Conservation (phyloP, 2,113 vertebrate species). For the Neolamprologus caudopunctatus region DNA sequence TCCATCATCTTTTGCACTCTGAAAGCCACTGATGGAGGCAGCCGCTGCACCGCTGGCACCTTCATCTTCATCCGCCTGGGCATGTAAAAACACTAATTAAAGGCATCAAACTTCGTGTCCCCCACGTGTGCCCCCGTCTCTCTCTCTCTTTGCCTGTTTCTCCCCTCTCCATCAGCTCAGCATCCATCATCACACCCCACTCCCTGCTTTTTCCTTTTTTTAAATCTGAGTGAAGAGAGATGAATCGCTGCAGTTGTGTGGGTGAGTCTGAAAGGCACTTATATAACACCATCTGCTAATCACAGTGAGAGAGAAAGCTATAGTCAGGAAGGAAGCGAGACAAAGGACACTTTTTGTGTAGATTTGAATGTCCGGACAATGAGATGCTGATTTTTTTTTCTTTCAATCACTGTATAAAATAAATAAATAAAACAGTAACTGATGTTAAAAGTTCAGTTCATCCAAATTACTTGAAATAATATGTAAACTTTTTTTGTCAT, state of each 20-base stretch:
- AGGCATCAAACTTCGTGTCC: neutral
- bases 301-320: slow-evolving; percentile 1
- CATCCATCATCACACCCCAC: slow-evolving; percentile 2
- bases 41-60: neutral
- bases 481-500: neutral
- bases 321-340: neutral
- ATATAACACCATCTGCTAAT: slow-evolving; percentile 42
- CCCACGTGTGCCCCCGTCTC: neutral
- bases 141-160: neutral
- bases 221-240: neutral
- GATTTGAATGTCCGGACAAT: neutral
- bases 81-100: slow-evolving; percentile 41
- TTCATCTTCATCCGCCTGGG: slow-evolving; percentile 1
- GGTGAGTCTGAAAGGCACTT: slow-evolving; percentile 39
- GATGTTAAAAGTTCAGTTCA: neutral
- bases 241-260: slow-evolving; percentile 39
- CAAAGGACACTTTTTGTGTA: neutral
- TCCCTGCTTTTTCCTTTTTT: neutral
- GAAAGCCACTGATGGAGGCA: neutral
- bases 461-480: neutral
- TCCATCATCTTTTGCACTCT: neutral
- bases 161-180: neutral
- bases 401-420: neutral
- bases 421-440: neutral
- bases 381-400: neutral